Evolutionary conservation across 2,113 vertebrate species (phyloP).

Genomic region (Plecturocebus donacophilus): DNA sequence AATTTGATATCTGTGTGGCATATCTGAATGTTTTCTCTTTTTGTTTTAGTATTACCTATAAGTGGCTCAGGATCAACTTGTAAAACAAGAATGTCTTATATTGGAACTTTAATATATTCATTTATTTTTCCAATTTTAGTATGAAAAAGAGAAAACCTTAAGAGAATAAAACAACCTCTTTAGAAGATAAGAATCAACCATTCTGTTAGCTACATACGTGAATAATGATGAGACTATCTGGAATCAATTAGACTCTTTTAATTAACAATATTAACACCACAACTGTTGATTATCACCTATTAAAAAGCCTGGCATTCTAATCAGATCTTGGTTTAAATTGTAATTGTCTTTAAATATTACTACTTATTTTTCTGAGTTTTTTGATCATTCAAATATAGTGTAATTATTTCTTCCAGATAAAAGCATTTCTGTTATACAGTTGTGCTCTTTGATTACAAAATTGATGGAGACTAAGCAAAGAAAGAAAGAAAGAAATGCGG

Average conservation of each 20-base stretch:
- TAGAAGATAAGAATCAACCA: background rate
- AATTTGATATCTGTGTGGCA: background rate
- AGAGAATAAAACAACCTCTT: background rate
- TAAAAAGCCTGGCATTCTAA: slow-evolving; percentile 14
- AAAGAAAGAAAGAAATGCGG: background rate
- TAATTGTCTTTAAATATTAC: slow-evolving; percentile 52
- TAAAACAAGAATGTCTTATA: background rate
- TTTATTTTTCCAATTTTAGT: background rate
- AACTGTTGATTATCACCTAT: background rate
- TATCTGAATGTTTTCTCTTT: background rate
- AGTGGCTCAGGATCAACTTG: background rate
- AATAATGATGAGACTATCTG: background rate
- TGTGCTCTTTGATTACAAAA: background rate
- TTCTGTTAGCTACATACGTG: background rate
- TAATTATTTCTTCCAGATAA: slow-evolving; percentile 33
- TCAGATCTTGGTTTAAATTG: background rate
- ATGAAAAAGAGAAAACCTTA: background rate
- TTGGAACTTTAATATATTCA: background rate
- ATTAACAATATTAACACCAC: slow-evolving; percentile 2
- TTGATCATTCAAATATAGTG: background rate
- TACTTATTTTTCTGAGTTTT: slow-evolving; percentile 29
- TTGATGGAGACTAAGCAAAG: background rate
- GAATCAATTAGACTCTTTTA: slow-evolving; percentile 20
- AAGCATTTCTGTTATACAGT: background rate
- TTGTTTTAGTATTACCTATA: background rate